These are phyloP conservation scores for Protomyctophum bolini DNA, from an alignment of 2,113 vertebrate genomes.

Conservation along the genomic window DNA sequence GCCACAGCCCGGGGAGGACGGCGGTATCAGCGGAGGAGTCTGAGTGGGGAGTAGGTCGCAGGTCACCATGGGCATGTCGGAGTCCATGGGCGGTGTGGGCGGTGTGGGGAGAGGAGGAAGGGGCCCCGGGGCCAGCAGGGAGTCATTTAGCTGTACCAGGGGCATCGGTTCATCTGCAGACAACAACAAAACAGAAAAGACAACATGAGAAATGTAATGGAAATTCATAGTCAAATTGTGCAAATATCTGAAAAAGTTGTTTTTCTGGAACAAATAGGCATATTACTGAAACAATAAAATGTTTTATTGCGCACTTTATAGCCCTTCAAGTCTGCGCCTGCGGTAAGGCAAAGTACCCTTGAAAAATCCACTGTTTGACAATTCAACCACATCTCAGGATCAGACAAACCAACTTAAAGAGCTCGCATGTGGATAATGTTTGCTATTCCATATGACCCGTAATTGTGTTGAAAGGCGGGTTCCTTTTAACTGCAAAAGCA, in stretches of 20 bases:
- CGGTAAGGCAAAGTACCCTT: conserved; percentile 15
- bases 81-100: conserved; percentile 71
- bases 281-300: conserved; percentile 36
- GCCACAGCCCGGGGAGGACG: conserved; percentile 66
- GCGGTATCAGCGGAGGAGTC: conserved; percentile 57
- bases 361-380: conserved; percentile 10
- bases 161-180: conserved; percentile 70
- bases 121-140: conserved; percentile 56
- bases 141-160: conserved; percentile 65
- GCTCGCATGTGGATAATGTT: conserved; percentile 22
- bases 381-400: conserved; percentile 44
- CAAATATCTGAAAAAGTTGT: not conserved
- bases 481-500: conserved; percentile 49
- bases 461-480: conserved; percentile 26
- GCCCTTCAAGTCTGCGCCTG: conserved; percentile 38
- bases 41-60: conserved; percentile 64
- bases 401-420: conserved; percentile 46
- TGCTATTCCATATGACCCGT: conserved; percentile 25
- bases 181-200: conserved; percentile 22
- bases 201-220: conserved; percentile 1
- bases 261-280: conserved; percentile 25
- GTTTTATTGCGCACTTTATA: conserved; percentile 27
- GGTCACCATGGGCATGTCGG: conserved; percentile 48
- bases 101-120: conserved; percentile 55
- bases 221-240: conserved; percentile 10